Conservation (phyloP, 1,140 invertebrate species). For the Lepidurus packardi region DNA sequence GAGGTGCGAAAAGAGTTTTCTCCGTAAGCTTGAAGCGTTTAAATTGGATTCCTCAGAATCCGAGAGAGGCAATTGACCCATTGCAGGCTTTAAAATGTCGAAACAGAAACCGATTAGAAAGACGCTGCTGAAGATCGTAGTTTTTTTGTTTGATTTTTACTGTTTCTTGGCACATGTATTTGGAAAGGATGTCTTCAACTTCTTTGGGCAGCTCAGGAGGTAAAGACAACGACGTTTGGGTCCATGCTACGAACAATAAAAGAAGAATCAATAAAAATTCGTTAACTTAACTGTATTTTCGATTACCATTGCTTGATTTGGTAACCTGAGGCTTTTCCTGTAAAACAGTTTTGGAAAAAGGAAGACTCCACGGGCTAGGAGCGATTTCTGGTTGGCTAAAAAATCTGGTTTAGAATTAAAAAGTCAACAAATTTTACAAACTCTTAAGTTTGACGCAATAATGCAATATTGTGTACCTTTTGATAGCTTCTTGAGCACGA, state of each 20-base stretch:
- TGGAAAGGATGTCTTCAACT: constrained; percentile 32
- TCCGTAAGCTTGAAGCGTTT: constrained; percentile 30
- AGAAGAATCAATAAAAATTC: not conserved
- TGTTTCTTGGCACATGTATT: constrained; percentile 27
- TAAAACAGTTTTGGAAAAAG: constrained; percentile 5
- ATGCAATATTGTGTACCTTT: not conserved
- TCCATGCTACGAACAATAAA: constrained; percentile 29
- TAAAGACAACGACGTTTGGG: constrained; percentile 31
- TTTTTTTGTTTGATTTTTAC: constrained; percentile 22
- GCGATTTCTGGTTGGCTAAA: constrained; percentile 33
- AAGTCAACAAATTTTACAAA: not conserved
- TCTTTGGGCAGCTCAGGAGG: constrained; percentile 29
- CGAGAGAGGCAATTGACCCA: constrained; percentile 24
- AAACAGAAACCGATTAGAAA: not conserved
- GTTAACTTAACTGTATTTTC: not conserved
- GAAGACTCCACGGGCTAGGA: constrained; percentile 32
- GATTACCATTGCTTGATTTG: constrained; percentile 8
- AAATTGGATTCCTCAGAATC: constrained; percentile 29
- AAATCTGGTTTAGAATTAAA: not conserved
- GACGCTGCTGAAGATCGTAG: not conserved
- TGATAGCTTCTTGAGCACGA: constrained; percentile 30
- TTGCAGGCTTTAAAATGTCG: not conserved
- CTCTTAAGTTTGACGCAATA: not conserved
- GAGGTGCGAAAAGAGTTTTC: constrained; percentile 26
- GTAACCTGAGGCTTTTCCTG: constrained; percentile 19